Evolutionary conservation across 2,797 vertebrate species (phyloP), one percentile per base, ranked within the genome.

Genomic region (Mionectes olivaceus): DNA sequence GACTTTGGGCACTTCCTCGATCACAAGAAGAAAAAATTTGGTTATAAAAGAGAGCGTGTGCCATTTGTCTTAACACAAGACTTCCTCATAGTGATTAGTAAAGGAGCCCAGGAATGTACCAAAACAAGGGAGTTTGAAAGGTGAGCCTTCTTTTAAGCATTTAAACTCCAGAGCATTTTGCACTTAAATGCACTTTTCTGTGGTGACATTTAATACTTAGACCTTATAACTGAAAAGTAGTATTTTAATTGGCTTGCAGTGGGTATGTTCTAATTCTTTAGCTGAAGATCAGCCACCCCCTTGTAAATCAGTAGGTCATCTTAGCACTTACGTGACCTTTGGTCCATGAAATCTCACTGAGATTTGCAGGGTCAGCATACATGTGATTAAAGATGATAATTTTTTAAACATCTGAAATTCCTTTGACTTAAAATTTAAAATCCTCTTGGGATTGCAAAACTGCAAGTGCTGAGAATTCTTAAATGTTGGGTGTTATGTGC

Each of bases 21-120:
- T 95, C 98, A 98, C 93, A 98, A 98, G 94, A 98, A 98, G 97
- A 98, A 98, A 91, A 98, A 98, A 79, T 98, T 98, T 97, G 98
- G 98, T 56, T 98, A 98, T 93, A 98, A 98, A 96, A 97, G 98
- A 82, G 98, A 98, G 81, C 98, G 98, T 22, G 98, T 98, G 37
- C 98, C 98, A 5, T 98, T 98, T 96, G 98, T 98, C 90, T 97
- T 98, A 96, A 98, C 98, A 7, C 98, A 98, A 90, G 98, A 98
- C 95, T 98, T 98, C 83, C 90, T 98, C 89, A 98, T 98, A 95
- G 98, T 98, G 77, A 98, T 98, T 74, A 98, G 98, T 95, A 98
- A 98, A 97, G 98, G 98, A 97, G 98, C 98, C 63, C 98, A 98
- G 74, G 98, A 98, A 93, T 98, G 98, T 95, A 98, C 98, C 86